A percentile compares a stretch with the other conserved stretches of the same genome.
Conservation (phyloP, 1,140 invertebrate genomes). For the Listronotus bonariensis region DNA sequence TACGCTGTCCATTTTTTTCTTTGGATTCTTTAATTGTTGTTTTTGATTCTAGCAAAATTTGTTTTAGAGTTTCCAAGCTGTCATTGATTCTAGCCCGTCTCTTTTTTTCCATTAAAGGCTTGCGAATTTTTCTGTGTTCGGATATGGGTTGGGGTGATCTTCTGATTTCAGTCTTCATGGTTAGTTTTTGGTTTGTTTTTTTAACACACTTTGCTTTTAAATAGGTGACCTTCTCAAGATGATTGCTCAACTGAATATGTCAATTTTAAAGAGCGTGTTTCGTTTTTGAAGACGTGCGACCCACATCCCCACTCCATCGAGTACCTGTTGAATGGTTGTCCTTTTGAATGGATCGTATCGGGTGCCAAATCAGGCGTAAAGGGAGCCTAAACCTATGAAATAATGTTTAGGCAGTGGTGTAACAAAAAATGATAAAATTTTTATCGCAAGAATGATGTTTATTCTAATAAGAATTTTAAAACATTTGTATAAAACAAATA, state of each 20-base stretch:
- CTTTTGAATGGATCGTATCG: slow-evolving; percentile 28
- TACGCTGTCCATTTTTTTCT: slow-evolving; percentile 51
- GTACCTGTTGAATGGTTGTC: slow-evolving; percentile 31
- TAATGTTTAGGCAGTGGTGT: background rate
- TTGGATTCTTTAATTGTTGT: slow-evolving; percentile 41
- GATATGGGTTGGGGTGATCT: slow-evolving; percentile 17
- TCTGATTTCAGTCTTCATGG: slow-evolving; percentile 34
- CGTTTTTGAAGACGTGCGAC: slow-evolving; percentile 35
- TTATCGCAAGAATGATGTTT: background rate
- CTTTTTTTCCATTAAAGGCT: slow-evolving; percentile 74
- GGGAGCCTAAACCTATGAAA: slow-evolving; percentile 6
- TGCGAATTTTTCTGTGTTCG: slow-evolving; percentile 58
- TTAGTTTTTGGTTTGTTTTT: background rate
- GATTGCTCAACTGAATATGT: slow-evolving; percentile 21
- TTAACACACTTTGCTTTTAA: background rate
- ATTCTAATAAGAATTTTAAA: too few relatives aligned
- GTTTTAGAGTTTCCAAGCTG: slow-evolving; percentile 66
- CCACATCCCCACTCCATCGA: slow-evolving; percentile 20
- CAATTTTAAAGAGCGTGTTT: slow-evolving; percentile 5
- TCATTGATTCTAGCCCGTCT: slow-evolving; percentile 70
- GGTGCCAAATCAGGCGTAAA: slow-evolving; percentile 21
- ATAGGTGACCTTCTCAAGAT: slow-evolving; percentile 9
- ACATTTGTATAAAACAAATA: too few relatives aligned
- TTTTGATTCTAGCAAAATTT: slow-evolving; percentile 63
- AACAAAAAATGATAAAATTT: background rate